Conservation (phyloP, 2,888 invertebrate genomes). For the Aplocera efformata region DNA sequence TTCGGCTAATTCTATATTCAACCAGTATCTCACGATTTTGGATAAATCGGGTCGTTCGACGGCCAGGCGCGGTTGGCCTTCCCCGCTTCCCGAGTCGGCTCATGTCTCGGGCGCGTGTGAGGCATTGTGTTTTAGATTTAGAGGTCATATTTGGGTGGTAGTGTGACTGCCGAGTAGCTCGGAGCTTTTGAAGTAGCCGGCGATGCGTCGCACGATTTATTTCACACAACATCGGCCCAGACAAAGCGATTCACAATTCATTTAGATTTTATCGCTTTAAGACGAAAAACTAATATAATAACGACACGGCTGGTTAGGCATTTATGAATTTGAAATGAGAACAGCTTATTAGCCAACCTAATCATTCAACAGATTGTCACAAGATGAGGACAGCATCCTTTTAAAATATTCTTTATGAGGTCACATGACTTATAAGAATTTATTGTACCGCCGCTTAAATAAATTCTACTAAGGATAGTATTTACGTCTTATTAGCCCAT, state of each 20-base stretch:
- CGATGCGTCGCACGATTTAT: slow-evolving; percentile 59
- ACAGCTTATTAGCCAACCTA: slow-evolving; percentile 22
- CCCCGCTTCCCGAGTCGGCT: slow-evolving; percentile 33
- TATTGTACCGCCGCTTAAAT: background rate
- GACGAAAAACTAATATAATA: slow-evolving; percentile 71
- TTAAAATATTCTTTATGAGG: slow-evolving; percentile 2
- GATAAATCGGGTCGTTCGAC: slow-evolving; percentile 42
- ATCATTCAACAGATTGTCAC: slow-evolving; percentile 25
- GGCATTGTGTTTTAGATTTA: slow-evolving; percentile 26
- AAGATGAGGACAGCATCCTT: slow-evolving; percentile 17
- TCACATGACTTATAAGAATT: slow-evolving; percentile 3
- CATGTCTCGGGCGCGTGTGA: slow-evolving; percentile 27
- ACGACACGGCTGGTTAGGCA: slow-evolving; percentile 45
- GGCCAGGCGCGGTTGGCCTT: slow-evolving; percentile 40
- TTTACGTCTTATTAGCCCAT: background rate
- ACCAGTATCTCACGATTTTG: slow-evolving; percentile 48
- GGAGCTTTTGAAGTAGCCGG: slow-evolving; percentile 62
- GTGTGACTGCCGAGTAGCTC: slow-evolving; percentile 31
- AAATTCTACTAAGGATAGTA: background rate
- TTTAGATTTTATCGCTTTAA: slow-evolving; percentile 75
- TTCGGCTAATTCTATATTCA: slow-evolving; percentile 61
- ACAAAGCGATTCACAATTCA: slow-evolving; percentile 64
- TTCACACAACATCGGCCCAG: slow-evolving; percentile 63
- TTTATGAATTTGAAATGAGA: slow-evolving; percentile 23
- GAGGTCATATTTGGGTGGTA: slow-evolving; percentile 35